Base-by-base conservation (phyloP, 2,888 invertebrate genomes). In the Drosophila yooni region DNA sequence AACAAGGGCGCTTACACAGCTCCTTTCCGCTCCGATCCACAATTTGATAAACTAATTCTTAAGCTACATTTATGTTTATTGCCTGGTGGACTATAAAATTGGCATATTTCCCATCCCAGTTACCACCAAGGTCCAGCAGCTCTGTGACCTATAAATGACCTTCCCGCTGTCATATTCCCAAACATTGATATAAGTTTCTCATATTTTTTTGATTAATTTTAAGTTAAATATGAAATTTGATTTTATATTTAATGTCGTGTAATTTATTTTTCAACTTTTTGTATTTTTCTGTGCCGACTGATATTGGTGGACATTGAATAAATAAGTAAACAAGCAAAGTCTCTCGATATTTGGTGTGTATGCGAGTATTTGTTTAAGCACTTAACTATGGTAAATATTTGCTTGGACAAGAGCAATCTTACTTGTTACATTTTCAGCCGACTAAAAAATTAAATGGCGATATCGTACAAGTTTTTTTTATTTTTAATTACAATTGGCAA, bases 401-500 rank as follows among this genome's bases (percentile, higher is more conserved):
- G 25, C 15, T 27, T 46, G 15, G 8, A 8, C 21, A 8, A 15
- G 15, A 46, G 27, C 27, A 46, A 25, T 15, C 7, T 15, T 4
- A 25, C 3, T 21, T 46, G 21, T 8, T 46, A 15, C 13, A 25
- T 46, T 25, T 21, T 15, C 15, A 27, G 27, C n/a, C 36, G 27
- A 56, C 13, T n/a, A 38, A 38, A 56, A 56, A 56, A 56, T 56
- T 34, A 21, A 34, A 36, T 53, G 25, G 6, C 25, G 46, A 13
- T 25, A 25, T 21, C 13, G 46, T 13, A 7, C 6, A 34, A 53
- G 25, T 18, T 43, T 21, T 43, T 21, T 43, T 31, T 31, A 0
- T 51, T n/a, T 29, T 52, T 21, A 46, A 46, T 46, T 46, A 46
- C 29, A 51, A 18, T 11, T 51, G 29, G 6, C 29, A 51, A 13